Evolutionary conservation across 2,113 vertebrate species (phyloP).

Genomic region (Riparia riparia): DNA sequence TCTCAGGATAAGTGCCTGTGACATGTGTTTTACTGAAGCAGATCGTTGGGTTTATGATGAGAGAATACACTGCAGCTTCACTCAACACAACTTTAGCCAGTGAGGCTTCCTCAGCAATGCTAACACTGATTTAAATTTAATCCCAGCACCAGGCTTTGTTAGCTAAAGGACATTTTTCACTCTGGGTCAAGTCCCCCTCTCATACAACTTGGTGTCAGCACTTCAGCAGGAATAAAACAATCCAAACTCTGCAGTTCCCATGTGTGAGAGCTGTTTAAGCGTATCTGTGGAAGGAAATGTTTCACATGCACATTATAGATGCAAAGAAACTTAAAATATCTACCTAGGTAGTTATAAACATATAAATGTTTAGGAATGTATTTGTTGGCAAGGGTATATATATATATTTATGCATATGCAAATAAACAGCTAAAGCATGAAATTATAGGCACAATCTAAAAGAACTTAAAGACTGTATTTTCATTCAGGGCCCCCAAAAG

Average conservation of each 20-base stretch:
- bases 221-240: constrained; percentile 50
- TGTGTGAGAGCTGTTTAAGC: not conserved
- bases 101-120: constrained; percentile 52
- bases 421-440: not conserved
- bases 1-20: not conserved
- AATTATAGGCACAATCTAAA: not conserved
- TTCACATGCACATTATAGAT: not conserved
- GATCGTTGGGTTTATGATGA: not conserved
- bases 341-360: not conserved
- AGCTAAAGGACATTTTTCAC: constrained; percentile 61
- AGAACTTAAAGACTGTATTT: not conserved
- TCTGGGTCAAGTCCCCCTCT: not conserved
- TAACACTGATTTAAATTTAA: constrained; percentile 47
- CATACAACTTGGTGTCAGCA: constrained; percentile 28
- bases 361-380: not conserved
- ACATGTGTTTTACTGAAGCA: constrained; percentile 35
- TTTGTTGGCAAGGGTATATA: not conserved
- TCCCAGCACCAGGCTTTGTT: constrained; percentile 61
- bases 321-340: not conserved
- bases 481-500: not conserved
- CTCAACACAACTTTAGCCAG: constrained; percentile 27
- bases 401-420: too few species aligned
- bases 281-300: not conserved
- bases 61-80: constrained; percentile 43
- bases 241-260: not conserved